These are phyloP conservation scores for Rhorus exstirpatorius DNA, from an alignment of 2,888 invertebrate species.

Conservation along the genomic window DNA sequence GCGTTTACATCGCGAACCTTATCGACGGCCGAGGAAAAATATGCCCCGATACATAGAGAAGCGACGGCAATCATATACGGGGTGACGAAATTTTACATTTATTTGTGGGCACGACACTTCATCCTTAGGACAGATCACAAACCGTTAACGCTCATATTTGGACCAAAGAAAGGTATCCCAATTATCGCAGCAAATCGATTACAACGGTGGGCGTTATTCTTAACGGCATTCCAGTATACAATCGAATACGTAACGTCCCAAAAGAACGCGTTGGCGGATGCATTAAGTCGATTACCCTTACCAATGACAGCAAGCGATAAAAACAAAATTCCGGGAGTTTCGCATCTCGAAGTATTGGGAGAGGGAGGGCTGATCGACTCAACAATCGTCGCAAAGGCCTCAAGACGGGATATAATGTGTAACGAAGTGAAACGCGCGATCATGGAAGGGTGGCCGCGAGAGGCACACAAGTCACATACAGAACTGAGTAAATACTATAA, in stretches of 20 bases:
- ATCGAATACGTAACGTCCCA: constrained; percentile 24
- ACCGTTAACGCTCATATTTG: constrained; percentile 24
- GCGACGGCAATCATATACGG: constrained; percentile 37
- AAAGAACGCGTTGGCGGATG: constrained; percentile 14
- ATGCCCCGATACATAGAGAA: constrained; percentile 25
- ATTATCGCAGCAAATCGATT: constrained; percentile 14
- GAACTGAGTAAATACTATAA: constrained; percentile 31
- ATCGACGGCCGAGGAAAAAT: constrained; percentile 37
- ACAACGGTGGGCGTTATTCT: constrained; percentile 20
- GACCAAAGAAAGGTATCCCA: constrained; percentile 21
- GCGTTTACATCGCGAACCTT: constrained; percentile 38
- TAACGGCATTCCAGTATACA: constrained; percentile 18
- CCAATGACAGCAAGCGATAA: constrained; percentile 2
- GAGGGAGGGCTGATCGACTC: constrained; percentile 25
- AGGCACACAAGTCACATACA: neutral
- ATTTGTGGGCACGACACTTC: constrained; percentile 32
- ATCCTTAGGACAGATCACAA: constrained; percentile 38
- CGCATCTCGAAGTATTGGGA: constrained; percentile 25
- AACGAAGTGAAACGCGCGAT: constrained; percentile 2
- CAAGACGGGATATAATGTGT: constrained; percentile 17
- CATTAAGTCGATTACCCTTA: constrained; percentile 20
- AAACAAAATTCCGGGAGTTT: constrained; percentile 17
- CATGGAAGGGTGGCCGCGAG: constrained; percentile 21
- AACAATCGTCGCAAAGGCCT: constrained; percentile 16
- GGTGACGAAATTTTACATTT: constrained; percentile 35